phyloP scores from a whole-genome alignment of 2,888 invertebrate genomes.

The Plebejus argus region DNA sequence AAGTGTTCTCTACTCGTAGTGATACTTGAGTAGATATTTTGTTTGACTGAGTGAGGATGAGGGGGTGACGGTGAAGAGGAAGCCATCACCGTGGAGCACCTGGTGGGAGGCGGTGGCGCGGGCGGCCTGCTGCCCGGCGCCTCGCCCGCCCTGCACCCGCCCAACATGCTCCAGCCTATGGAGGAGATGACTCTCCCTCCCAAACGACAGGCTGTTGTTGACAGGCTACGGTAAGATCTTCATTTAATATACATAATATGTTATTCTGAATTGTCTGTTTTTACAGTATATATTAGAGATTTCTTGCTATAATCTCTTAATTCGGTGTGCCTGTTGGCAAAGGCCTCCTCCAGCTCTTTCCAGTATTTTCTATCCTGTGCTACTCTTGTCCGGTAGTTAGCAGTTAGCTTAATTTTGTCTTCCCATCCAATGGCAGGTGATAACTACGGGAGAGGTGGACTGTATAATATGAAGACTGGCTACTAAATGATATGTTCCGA shows the following conservation, averaged over 20 bases:
- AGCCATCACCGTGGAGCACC: slow-evolving; percentile 85
- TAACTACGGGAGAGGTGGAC: no score
- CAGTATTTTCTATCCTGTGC: no score
- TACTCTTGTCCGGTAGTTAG: no score
- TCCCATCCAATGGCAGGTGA: no score
- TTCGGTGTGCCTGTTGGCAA: no score
- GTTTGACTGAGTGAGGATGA: slow-evolving; percentile 55
- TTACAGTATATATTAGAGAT: no score
- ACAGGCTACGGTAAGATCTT: slow-evolving; percentile 83
- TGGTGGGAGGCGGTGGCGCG: slow-evolving; percentile 88
- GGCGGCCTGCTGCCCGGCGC: slow-evolving; percentile 84
- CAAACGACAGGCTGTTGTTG: slow-evolving; percentile 92
- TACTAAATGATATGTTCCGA: no score
- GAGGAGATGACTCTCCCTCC: slow-evolving; percentile 88
- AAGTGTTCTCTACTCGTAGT: slow-evolving; percentile 64
- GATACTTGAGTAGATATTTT: slow-evolving; percentile 60
- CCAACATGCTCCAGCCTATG: slow-evolving; percentile 83
- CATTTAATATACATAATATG: background rate
- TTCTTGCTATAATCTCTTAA: no score
- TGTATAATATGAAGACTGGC: no score
- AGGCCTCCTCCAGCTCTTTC: no score
- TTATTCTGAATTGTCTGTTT: no score
- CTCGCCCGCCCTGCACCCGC: slow-evolving; percentile 82
- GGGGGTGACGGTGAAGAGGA: slow-evolving; percentile 60
- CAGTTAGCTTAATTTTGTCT: no score